Evolutionary conservation across 2,113 vertebrate genomes (phyloP).

Genomic region (Etheostoma spectabile): DNA sequence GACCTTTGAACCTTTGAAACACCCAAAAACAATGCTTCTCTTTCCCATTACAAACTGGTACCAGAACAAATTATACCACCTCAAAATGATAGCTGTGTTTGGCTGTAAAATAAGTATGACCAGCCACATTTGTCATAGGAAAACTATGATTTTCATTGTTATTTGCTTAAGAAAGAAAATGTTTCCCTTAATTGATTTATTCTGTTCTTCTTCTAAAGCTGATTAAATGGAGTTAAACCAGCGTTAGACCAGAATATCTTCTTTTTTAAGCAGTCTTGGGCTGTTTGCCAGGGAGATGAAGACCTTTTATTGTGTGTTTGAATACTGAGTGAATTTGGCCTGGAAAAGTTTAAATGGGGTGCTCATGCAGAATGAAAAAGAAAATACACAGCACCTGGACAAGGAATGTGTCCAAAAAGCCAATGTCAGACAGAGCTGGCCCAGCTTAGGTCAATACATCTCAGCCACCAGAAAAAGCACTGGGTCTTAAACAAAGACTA

Average conservation of each 20-base stretch:
- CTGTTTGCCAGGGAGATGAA: conserved; percentile 62
- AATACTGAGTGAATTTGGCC: conserved; percentile 63
- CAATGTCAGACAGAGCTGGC: conserved; percentile 7
- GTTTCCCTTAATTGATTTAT: not conserved
- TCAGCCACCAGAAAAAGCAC: conserved; percentile 24
- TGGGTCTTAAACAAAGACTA: conserved; percentile 36
- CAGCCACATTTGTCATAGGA: not conserved
- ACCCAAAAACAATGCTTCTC: conserved; percentile 30
- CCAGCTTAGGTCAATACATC: conserved; percentile 28
- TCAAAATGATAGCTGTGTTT: not conserved
- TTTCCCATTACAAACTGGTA: conserved; percentile 49
- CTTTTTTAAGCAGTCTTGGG: conserved; percentile 1
- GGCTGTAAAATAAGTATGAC: not conserved
- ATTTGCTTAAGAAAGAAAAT: not conserved
- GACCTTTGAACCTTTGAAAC: conserved; percentile 54
- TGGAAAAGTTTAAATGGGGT: conserved; percentile 67
- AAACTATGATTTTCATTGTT: not conserved
- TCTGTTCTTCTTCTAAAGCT: conserved; percentile 1
- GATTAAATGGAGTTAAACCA: conserved; percentile 5
- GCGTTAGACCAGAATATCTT: conserved; percentile 10
- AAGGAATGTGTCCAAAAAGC: conserved; percentile 66
- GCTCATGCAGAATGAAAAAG: conserved; percentile 76
- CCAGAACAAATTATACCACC: conserved; percentile 24
- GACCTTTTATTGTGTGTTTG: conserved; percentile 69
- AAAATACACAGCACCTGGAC: conserved; percentile 83